Percentiles rank a stretch among this genome's conserved stretches.
Conservation (phyloP, 2,888 invertebrate species). For the Erebia epiphron region DNA sequence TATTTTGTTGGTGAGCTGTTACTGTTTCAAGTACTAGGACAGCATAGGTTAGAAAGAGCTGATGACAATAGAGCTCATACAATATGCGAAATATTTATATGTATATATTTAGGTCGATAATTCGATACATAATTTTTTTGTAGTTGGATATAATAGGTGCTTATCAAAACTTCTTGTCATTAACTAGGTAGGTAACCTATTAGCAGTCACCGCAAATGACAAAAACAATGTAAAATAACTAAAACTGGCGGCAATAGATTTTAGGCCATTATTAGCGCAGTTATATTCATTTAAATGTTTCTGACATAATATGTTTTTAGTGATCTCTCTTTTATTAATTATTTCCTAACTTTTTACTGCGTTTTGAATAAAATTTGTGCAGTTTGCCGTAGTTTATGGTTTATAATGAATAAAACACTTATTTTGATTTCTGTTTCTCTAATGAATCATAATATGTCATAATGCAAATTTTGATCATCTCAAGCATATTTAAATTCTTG, state of each 20-base stretch:
- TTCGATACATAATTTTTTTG: neutral
- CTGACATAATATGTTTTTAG: neutral
- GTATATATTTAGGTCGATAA: neutral
- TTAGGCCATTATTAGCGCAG: neutral
- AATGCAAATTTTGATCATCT: no score
- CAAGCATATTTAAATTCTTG: no score
- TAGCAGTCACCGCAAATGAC: conserved; percentile 4
- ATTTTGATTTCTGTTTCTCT: no score
- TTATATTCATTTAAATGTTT: neutral
- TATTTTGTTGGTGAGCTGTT: conserved; percentile 74
- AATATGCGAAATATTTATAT: neutral
- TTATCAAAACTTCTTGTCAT: neutral
- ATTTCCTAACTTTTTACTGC: no score
- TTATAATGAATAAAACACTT: no score
- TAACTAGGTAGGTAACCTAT: neutral
- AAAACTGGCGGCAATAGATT: neutral
- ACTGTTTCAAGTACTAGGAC: conserved; percentile 70
- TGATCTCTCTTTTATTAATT: neutral
- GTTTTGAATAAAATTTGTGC: no score
- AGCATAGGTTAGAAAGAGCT: conserved; percentile 51
- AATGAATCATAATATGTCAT: no score
- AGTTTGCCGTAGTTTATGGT: no score
- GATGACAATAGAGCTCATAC: neutral
- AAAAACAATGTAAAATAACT: neutral
- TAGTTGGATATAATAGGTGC: neutral